phyloP scores from a whole-genome alignment of 2,797 vertebrate genomes.

The Uromys caudimaculatus region DNA sequence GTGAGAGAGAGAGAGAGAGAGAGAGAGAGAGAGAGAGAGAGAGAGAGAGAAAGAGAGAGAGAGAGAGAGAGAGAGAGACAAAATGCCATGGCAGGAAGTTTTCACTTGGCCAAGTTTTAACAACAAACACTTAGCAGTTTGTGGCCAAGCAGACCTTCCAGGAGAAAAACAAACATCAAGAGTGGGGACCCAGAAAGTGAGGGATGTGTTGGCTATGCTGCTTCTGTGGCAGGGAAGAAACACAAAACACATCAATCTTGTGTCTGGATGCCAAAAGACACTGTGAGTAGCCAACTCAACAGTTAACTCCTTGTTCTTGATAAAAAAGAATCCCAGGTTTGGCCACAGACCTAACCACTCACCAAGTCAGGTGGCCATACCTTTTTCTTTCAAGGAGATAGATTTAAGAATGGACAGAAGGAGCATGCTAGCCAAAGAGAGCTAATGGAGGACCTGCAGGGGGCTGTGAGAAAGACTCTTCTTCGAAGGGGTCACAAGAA shows the following conservation, averaged over 20 bases:
- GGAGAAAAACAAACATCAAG: constrained; percentile 55
- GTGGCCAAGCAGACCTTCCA: constrained; percentile 77
- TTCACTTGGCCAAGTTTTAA: constrained; percentile 80
- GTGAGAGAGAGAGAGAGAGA: background rate
- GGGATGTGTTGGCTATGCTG: background rate
- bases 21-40: background rate
- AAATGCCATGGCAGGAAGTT: constrained; percentile 78
- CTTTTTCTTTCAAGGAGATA: background rate
- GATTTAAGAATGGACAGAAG: background rate
- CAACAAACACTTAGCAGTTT: constrained; percentile 86
- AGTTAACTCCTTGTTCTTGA: background rate
- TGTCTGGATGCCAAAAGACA: background rate
- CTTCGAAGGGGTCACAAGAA: background rate
- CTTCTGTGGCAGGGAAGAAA: constrained; percentile 15
- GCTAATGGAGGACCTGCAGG: background rate
- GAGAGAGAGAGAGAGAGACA: background rate
- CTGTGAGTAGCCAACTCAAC: background rate
- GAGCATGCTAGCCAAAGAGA: background rate
- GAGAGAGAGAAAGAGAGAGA: background rate
- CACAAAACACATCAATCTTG: background rate
- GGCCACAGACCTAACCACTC: background rate
- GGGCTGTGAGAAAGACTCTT: background rate
- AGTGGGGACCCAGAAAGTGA: constrained; percentile 15
- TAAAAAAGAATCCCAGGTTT: background rate
- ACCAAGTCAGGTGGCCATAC: background rate